A percentile compares a stretch with the other conserved stretches of the same genome.
Conservation (phyloP, 2,888 invertebrate species). For the Branchipolynoe longqiensis region DNA sequence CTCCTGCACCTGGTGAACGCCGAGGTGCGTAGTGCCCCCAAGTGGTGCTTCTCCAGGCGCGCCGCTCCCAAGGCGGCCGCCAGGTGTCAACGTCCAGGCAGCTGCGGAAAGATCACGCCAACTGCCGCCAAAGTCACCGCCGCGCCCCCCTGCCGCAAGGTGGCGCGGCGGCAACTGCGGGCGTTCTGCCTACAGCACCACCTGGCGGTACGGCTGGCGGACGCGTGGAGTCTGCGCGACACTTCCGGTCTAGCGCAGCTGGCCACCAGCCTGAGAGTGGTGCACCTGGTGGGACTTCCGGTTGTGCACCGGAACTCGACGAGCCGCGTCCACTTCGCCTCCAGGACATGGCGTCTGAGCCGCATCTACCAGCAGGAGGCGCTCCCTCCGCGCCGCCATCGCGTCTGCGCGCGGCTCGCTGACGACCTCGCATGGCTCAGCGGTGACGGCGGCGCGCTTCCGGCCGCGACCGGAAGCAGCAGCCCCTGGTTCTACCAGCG, state of each 20-base stretch:
- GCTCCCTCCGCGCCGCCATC: neutral
- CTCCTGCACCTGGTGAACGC: neutral
- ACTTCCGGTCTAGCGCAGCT: neutral
- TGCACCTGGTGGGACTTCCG: constrained; percentile 5
- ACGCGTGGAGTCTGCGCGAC: neutral
- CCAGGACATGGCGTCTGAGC: neutral
- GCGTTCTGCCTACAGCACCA: constrained; percentile 46
- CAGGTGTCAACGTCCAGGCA: constrained; percentile 1
- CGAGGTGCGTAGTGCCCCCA: neutral
- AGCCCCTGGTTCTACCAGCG: constrained; percentile 44
- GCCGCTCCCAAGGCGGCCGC: neutral
- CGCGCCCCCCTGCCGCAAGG: neutral
- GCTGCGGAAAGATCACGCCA: neutral
- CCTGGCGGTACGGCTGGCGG: neutral
- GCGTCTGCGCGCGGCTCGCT: neutral
- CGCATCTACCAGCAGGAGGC: neutral
- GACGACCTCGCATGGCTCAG: constrained; percentile 1
- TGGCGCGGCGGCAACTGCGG: constrained; percentile 15
- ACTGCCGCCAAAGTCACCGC: neutral
- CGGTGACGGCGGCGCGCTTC: neutral
- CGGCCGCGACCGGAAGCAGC: neutral
- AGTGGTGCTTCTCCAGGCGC: constrained; percentile 15
- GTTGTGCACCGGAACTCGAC: neutral
- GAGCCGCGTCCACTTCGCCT: neutral
- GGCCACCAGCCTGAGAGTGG: neutral